A percentile compares a stretch with the other conserved stretches of the same genome.
These are phyloP conservation scores for Pharmacophagus antenor DNA, from an alignment of 2,888 invertebrate genomes.

Conservation along the genomic window DNA sequence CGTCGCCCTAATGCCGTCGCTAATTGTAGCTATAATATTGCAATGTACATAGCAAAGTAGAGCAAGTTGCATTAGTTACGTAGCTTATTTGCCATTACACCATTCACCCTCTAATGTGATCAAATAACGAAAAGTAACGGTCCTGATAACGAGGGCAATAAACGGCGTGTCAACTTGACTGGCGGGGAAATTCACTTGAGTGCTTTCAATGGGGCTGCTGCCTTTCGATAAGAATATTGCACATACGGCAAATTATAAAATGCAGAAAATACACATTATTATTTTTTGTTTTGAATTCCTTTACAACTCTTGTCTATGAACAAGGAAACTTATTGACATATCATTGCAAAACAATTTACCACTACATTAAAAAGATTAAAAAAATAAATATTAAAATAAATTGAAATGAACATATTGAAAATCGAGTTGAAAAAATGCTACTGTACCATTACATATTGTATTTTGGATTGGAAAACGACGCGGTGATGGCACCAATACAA, in stretches of 20 bases:
- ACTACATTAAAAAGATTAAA: too few relatives aligned
- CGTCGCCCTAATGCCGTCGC: background rate
- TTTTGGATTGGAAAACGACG: too few relatives aligned
- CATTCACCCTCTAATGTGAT: conserved; percentile 68
- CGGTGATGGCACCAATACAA: too few relatives aligned
- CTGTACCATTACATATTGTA: too few relatives aligned
- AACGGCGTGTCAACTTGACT: conserved; percentile 61
- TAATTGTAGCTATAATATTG: conserved; percentile 1
- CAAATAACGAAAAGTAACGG: conserved; percentile 74
- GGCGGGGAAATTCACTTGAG: conserved; percentile 65
- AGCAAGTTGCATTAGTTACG: conserved; percentile 23
- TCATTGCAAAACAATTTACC: too few relatives aligned
- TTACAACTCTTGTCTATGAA: too few relatives aligned
- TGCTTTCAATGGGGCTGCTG: conserved; percentile 50
- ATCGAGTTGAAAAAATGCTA: too few relatives aligned
- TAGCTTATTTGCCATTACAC: conserved; percentile 34
- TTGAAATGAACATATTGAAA: too few relatives aligned
- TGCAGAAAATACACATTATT: conserved; percentile 3
- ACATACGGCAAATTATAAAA: conserved; percentile 11
- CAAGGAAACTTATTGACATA: too few relatives aligned
- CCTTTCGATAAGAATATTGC: conserved; percentile 40
- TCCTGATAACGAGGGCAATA: conserved; percentile 73
- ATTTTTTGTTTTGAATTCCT: background rate
- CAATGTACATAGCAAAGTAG: conserved; percentile 6
- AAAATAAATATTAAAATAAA: too few relatives aligned